Evolutionary conservation across 1,140 invertebrate species (phyloP), one percentile per base, ranked within the genome.

Genomic region (Elysia chlorotica): DNA sequence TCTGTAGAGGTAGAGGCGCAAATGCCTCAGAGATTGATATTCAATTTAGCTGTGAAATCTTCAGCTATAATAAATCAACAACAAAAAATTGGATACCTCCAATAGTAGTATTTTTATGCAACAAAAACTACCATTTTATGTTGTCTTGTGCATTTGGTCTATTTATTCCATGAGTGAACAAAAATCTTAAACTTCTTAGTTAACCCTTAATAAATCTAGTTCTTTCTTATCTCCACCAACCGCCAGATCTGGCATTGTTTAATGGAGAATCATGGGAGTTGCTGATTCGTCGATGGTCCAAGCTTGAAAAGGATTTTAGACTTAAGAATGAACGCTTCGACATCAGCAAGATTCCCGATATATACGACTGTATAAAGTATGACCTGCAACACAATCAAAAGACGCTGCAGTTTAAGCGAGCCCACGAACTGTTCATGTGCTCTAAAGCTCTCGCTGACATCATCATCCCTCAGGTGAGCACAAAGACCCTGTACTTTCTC

Each of bases 201-300:
- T 10, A 48, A 31, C 56, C 25, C 6, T 25, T 35, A 28, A 31
- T 65, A 65, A 28, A 31, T 6, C 14, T 65, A 17, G 36, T 23
- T 14, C 30, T 41, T 37, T n/a, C 21, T 5, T 41, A 41, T 66
- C 21, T 69, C 53, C 33, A 25, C 37, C 35, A 68, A 71, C 76
- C 89, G 90, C 36, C 83, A 86, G 86, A 87, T 25, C 75, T 83
- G 48, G 83, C 83, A 35, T 88, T 99, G 28, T 99, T 99, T 87
- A 96, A 99, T 83, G 96, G 96, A 3, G 98, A 99, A 89, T 97
- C 96, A 0, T 99, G 97, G 98, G 98, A 99, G 82, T 88, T 99
- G 41, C 97, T 99, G 93, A 95, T 96, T 21, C 90, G 98, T 35
- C 91, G 98, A 48, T 99, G 98, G 98, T 93, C 95, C 6, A 99